Evolutionary conservation across 2,113 vertebrate species (phyloP), one percentile per base, ranked within the genome.

Genomic region (Polypterus senegalus): DNA sequence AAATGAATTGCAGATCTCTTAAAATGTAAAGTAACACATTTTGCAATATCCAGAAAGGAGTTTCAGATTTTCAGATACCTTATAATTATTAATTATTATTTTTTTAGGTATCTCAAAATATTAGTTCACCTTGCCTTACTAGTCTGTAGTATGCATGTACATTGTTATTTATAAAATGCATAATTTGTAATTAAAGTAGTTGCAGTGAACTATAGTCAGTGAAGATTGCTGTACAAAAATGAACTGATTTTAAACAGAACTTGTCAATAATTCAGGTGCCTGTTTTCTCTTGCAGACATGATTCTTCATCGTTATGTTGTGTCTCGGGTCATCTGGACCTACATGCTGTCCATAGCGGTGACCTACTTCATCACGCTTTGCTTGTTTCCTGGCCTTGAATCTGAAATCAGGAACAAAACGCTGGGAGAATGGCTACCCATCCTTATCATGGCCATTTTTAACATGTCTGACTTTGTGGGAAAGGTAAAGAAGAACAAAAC

Each of bases 391-490:
- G 96, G 96, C 4, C 84, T 98, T 69, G 93, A 96, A 79, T 99
- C 96, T 0, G 94, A 99, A 79, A 97, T 99, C 72, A 83, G 86
- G 47, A 94, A 97, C 76, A 75, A 67, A 48, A 85, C 79, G 0
- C 77, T 97, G 46, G 94, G 92, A 11, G 96, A 99, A 52, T 98
- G 94, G 96, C 86, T 99, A 49, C 96, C 96, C 66, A 99, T 98
- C 67, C 89, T 98, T 67, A 89, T 97, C 83, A 99, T 99, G 96
- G 96, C 96, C n/a, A 88, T 93, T 59, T 99, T 99, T 83, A 99
- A 99, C 85, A 91, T 98, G 73, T 92, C 96, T 0, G 96, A 99
- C 77, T 97, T 98, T 3, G 92, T 98, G 0, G 96, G 96, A 74
- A 98, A 98, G 91, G 96, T 96, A 75, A 79, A 27, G 27, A 27